Evolutionary conservation across 2,888 invertebrate species (phyloP), one percentile per base, ranked within the genome.

Genomic region (Thera obeliscata): DNA sequence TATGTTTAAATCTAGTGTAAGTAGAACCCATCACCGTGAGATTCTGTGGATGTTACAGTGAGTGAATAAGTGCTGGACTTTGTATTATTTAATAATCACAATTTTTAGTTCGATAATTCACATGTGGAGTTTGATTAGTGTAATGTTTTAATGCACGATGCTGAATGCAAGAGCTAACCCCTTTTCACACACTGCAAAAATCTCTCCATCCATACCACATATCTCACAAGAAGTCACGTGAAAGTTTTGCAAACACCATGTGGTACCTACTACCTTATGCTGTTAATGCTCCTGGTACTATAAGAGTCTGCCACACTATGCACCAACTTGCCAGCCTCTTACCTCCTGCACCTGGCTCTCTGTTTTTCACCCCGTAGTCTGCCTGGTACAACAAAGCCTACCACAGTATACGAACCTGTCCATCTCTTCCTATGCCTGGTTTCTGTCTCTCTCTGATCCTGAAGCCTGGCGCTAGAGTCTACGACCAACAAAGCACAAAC

Each of bases 41-140:
- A 48, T 33, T 35, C 61, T 9, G 64, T 58, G 56, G 38, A 56
- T 56, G 35, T 61, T 61, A 58, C 57, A 57, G 66, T 66, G 66
- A 52, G 54, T 38, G 56, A 41, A 41, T 49, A 57, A n/a, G 61
- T 67, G 66, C 54, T 49, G 49, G 6, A 3, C n/a, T 11, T 57
- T 49, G 62, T 67, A 59, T 55, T 67, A 62, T 55, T 59, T 61
- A 61, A 66, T 61, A 66, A 61, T 57, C 46, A 48, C 8, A 46
- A 22, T 8, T 9, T n/a, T 57, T 56, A 9, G 22, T 33, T 57
- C 3, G 9, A 22, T 22, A 22, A 2, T 46, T 36, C 6, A n/a
- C 55, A 11, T 43, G 22, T 56, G 22, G 43, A 33, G 4, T 52
- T 50, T 50, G 33, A 33, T 56, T 36, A 43, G 46, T 57, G 22